A percentile compares a stretch with the other conserved stretches of the same genome.
phyloP scores from a whole-genome alignment of 1,140 invertebrate genomes.

The Armadillidium nasatum region DNA sequence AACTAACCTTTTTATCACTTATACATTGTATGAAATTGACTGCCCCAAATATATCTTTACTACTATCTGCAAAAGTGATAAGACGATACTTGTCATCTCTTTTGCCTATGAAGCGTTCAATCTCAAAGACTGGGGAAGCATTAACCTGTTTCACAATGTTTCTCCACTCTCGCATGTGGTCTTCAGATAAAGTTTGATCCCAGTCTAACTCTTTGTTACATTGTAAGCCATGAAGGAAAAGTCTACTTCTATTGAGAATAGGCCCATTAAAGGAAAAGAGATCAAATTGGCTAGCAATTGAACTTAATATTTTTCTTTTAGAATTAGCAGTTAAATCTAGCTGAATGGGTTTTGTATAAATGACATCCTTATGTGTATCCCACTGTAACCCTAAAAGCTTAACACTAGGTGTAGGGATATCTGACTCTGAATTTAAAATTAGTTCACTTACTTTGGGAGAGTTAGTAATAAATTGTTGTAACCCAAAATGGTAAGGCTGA shows the following conservation, averaged over 20 bases:
- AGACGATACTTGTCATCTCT: background rate
- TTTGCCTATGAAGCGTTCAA: background rate
- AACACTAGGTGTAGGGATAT: background rate
- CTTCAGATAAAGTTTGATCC: background rate
- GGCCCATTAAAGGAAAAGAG: background rate
- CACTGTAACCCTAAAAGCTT: background rate
- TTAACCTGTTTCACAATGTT: conserved; percentile 16
- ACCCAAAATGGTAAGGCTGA: background rate
- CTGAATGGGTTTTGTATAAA: background rate
- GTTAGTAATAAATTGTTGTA: conserved; percentile 18
- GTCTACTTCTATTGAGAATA: background rate
- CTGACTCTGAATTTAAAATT: background rate
- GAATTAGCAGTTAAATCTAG: background rate
- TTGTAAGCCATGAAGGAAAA: conserved; percentile 8
- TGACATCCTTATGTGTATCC: background rate
- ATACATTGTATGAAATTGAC: background rate
- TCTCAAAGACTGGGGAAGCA: background rate
- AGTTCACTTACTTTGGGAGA: background rate
- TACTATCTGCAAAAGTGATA: background rate
- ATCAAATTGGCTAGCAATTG: background rate
- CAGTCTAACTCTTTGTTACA: background rate
- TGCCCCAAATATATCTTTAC: background rate
- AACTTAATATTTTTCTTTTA: background rate
- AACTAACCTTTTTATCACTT: background rate
- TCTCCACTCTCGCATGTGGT: background rate